phyloP scores from a whole-genome alignment of 2,113 vertebrate genomes.

The Electrona antarctica region DNA sequence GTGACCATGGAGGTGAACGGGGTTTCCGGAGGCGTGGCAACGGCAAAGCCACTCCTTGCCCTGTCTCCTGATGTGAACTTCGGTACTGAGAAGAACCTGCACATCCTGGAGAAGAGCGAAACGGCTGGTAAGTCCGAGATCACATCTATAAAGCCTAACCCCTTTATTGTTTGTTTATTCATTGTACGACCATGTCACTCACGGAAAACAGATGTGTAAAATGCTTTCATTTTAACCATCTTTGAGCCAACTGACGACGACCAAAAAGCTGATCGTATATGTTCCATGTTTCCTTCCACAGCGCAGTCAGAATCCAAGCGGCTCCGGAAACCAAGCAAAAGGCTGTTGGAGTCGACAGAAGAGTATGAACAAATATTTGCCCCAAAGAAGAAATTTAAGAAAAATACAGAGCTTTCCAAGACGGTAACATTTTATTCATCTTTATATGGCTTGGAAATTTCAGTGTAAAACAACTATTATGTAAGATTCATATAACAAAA shows the following conservation, averaged over 20 bases:
- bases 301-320: conserved; percentile 87
- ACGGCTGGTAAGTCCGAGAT: conserved; percentile 55
- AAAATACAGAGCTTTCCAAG: conserved; percentile 76
- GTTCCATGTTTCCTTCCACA: conserved; percentile 25
- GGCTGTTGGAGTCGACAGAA: conserved; percentile 90
- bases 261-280: neutral
- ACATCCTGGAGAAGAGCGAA: conserved; percentile 39
- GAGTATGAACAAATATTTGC: conserved; percentile 91
- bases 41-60: conserved; percentile 36
- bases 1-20: conserved; percentile 53
- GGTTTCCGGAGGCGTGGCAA: conserved; percentile 28
- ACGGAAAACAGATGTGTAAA: too few relatives aligned
- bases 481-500: too few relatives aligned
- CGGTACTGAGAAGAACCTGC: conserved; percentile 33
- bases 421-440: conserved; percentile 73
- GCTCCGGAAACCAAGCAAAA: conserved; percentile 92
- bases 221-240: too few relatives aligned
- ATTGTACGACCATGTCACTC: too few relatives aligned
- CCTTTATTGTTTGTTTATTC: too few relatives aligned
- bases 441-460: neutral
- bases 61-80: conserved; percentile 16
- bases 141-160: neutral
- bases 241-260: too few relatives aligned
- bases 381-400: conserved; percentile 90
- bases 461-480: too few relatives aligned